Base-by-base conservation (phyloP, 2,113 vertebrate species). In the Struthio camelus region DNA sequence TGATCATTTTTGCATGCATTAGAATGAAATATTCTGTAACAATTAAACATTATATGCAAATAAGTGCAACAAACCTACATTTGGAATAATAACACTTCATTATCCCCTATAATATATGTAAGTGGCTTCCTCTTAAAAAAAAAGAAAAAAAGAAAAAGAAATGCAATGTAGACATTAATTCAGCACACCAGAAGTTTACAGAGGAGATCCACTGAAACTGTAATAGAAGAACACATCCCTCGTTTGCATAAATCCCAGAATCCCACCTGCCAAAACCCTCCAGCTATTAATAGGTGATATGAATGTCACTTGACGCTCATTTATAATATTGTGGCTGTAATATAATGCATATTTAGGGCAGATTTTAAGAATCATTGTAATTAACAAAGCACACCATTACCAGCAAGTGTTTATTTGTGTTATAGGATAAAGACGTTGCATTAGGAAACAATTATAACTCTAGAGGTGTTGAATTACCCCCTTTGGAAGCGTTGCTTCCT, bases 31-130 rank as follows among this genome's bases (percentile, higher is more conserved):
- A 97, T 94, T 97, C 95, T 87, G 73, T 96, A 97, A 97, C 97
- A 97, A 98, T 98, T 98, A 98, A 98, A 97, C 97, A 97, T 97
- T 97, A 97, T 98, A 98, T 98, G 98, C 95, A 98, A 98, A 98
- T 97, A 88, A 97, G 94, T 85, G 22, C 92, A 97, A 96, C 97
- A 97, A 97, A 90, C 95, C 84, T 93, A 94, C 95, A 92, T 97
- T 97, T 97, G 88, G 94, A 97, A 97, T 97, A 97, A 97, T 96
- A 98, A 97, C 98, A 98, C 98, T 98, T 98, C 96, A 97, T 98
- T 98, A 97, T 96, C 78, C 84, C 67, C 79, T 94, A 87, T 97
- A 98, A 97, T 97, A 95, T 97, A 97, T 95, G 94, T 96, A 94
- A 97, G 94, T 96, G 86, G 76, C 62, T 97, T 97, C 87, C 70